phyloP scores from a whole-genome alignment of 2,113 vertebrate species.

The Mobula birostris region DNA sequence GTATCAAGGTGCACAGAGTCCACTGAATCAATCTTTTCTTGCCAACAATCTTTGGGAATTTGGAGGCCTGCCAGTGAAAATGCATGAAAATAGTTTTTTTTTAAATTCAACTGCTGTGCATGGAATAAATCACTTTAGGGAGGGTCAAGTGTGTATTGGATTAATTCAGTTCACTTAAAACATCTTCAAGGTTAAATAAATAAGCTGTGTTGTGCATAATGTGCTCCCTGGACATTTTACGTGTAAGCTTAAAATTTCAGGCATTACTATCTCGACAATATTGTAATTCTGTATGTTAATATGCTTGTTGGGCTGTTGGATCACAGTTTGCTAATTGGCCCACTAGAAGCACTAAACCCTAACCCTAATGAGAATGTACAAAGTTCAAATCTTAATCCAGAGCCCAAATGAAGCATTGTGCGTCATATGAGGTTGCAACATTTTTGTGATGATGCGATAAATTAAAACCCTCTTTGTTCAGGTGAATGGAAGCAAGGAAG shows the following conservation, averaged over 20 bases:
- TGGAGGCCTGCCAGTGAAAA: conserved; percentile 6
- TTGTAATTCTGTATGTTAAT: not conserved
- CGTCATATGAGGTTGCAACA: not conserved
- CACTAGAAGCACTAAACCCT: too few relatives aligned
- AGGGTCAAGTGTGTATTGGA: not conserved
- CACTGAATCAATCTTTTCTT: not conserved
- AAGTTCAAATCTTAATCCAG: not conserved
- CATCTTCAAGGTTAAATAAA: conserved; percentile 6
- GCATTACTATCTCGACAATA: not conserved
- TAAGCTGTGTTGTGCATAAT: not conserved
- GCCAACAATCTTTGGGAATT: not conserved
- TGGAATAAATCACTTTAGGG: not conserved
- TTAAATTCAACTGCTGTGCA: too few relatives aligned
- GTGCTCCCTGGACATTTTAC: not conserved
- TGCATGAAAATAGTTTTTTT: not conserved
- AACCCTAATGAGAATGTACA: too few relatives aligned
- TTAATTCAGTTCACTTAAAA: not conserved
- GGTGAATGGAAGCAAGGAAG: not conserved
- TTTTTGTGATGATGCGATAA: not conserved
- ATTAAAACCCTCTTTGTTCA: not conserved
- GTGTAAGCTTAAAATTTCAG: not conserved
- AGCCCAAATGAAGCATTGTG: not conserved
- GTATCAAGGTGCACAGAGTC: not conserved
- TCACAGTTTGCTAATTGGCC: too few relatives aligned
- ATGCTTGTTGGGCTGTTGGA: not conserved